Conservation (phyloP, 2,113 vertebrate species). For the Sciurus niger region DNA sequence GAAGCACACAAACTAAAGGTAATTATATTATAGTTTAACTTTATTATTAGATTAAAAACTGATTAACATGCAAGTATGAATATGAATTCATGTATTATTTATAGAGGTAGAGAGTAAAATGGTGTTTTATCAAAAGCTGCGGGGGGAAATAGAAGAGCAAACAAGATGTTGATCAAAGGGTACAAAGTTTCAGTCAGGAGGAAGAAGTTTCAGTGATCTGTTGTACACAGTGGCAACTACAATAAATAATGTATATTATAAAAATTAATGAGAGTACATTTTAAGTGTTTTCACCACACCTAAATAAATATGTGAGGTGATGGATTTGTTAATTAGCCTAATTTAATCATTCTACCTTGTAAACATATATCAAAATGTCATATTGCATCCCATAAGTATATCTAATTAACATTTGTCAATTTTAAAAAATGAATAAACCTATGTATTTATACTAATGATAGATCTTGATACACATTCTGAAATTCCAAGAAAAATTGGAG, state of each 20-base stretch:
- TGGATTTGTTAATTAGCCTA: background rate
- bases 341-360: background rate
- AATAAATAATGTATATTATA: background rate
- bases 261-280: background rate
- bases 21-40: slow-evolving; percentile 50
- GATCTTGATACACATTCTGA: background rate
- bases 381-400: background rate
- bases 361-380: background rate
- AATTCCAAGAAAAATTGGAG: slow-evolving; percentile 36
- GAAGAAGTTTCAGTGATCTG: background rate
- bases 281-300: background rate
- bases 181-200: background rate
- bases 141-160: background rate
- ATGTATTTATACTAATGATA: slow-evolving; percentile 11
- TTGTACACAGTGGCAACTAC: background rate
- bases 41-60: slow-evolving; percentile 12
- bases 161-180: background rate
- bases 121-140: no score
- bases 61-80: background rate
- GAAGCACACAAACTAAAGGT: slow-evolving; percentile 96
- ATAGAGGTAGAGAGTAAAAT: background rate
- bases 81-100: background rate
- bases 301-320: background rate
- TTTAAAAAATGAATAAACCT: background rate
- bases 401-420: background rate